Evolutionary conservation across 1,140 invertebrate species (phyloP).

Genomic region (Acromyrmex charruanus): DNA sequence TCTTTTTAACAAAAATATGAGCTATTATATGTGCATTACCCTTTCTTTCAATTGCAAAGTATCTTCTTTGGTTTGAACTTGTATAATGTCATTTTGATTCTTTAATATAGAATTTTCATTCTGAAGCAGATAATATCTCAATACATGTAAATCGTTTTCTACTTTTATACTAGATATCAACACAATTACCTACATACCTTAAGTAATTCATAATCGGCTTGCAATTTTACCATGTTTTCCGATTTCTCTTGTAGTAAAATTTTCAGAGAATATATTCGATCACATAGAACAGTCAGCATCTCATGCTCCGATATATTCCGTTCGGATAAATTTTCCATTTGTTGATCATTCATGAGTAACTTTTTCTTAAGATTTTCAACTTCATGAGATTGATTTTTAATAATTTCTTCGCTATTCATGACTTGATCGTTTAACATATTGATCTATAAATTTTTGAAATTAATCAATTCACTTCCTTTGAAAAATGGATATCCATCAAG

Average conservation of each 20-base stretch:
- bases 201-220: constrained; percentile 80
- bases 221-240: constrained; percentile 73
- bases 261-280: constrained; percentile 75
- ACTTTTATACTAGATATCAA: constrained; percentile 2
- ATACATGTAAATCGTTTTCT: background rate
- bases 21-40: constrained; percentile 64
- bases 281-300: constrained; percentile 56
- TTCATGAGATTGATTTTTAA: constrained; percentile 61
- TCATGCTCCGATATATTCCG: constrained; percentile 71
- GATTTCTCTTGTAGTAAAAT: constrained; percentile 77
- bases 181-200: constrained; percentile 71
- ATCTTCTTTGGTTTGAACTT: constrained; percentile 76
- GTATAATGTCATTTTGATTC: constrained; percentile 69
- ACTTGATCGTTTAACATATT: constrained; percentile 55
- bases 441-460: constrained; percentile 61
- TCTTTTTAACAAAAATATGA: constrained; percentile 20
- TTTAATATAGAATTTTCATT: constrained; percentile 81
- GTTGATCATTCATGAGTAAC: constrained; percentile 68
- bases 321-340: constrained; percentile 69
- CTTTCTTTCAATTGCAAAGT: constrained; percentile 75
- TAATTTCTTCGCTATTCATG: constrained; percentile 61
- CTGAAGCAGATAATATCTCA: constrained; percentile 66
- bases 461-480: background rate
- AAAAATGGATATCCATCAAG: background rate
- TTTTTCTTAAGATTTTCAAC: constrained; percentile 71